Percentiles rank a stretch among this genome's conserved stretches.
These are phyloP conservation scores for Tragelaphus scriptus DNA, from an alignment of 2,113 vertebrate genomes.

Conservation along the genomic window DNA sequence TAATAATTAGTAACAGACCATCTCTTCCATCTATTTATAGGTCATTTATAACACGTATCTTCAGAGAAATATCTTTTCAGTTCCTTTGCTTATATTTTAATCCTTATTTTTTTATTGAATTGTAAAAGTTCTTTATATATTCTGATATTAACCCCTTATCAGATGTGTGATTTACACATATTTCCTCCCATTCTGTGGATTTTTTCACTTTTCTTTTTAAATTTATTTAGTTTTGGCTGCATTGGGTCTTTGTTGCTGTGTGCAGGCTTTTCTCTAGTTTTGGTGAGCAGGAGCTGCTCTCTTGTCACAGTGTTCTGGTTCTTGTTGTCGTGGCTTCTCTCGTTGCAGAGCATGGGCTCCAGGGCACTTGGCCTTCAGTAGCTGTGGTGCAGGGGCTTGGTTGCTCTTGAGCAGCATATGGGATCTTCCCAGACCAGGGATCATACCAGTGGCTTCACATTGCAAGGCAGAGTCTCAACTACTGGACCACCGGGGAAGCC, in stretches of 20 bases:
- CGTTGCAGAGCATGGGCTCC: neutral
- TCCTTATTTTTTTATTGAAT: neutral
- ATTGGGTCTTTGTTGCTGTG: neutral
- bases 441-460: neutral
- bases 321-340: neutral
- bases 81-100: neutral
- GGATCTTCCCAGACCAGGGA: neutral
- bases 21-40: neutral
- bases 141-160: neutral
- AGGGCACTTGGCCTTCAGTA: neutral
- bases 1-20: neutral
- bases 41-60: neutral
- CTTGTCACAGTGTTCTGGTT: neutral
- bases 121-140: neutral
- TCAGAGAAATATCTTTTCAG: neutral
- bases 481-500: neutral
- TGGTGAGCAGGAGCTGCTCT: neutral
- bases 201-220: neutral
- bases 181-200: neutral
- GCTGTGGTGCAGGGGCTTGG: neutral
- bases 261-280: fast-evolving
- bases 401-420: neutral
- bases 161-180: neutral
- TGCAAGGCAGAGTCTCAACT: neutral
- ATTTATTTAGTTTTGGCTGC: neutral